Evolutionary conservation across 1,140 invertebrate genomes (phyloP).

Genomic region (Microplitis demolitor): DNA sequence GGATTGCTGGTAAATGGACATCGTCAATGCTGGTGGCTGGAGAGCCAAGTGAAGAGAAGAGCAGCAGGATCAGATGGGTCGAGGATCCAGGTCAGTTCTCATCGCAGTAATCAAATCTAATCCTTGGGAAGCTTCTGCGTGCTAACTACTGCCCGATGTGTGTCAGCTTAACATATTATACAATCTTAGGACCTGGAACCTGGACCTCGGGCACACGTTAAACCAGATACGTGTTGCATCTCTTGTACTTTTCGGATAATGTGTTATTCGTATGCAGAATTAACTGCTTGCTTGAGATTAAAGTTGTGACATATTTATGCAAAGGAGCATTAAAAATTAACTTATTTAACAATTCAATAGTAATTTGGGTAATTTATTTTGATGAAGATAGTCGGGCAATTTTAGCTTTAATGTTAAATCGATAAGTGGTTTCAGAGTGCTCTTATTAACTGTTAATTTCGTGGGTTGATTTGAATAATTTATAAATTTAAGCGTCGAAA

Average conservation of each 20-base stretch:
- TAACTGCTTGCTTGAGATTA: not conserved
- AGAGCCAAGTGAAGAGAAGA: not conserved
- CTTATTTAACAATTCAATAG: no score
- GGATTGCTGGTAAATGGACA: conserved; percentile 3
- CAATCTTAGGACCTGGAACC: conserved; percentile 14
- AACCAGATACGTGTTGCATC: not conserved
- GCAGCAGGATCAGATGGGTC: not conserved
- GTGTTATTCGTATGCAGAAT: not conserved
- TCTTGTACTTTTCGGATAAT: not conserved
- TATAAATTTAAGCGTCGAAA: not conserved
- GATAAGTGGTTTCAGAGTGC: no score
- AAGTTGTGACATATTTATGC: not conserved
- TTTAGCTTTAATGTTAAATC: no score
- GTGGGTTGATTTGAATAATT: not conserved
- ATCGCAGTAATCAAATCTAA: conserved; percentile 50
- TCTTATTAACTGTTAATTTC: no score
- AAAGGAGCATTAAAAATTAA: no score
- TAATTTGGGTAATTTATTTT: no score
- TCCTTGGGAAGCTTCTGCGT: conserved; percentile 36
- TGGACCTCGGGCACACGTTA: not conserved
- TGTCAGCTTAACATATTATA: conserved; percentile 38
- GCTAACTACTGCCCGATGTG: conserved; percentile 45
- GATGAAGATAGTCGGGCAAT: no score
- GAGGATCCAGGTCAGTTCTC: conserved; percentile 28
- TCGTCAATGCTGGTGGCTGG: not conserved